These are phyloP conservation scores for Melanostoma scalare DNA, from an alignment of 2,888 invertebrate genomes.

Conservation along the genomic window DNA sequence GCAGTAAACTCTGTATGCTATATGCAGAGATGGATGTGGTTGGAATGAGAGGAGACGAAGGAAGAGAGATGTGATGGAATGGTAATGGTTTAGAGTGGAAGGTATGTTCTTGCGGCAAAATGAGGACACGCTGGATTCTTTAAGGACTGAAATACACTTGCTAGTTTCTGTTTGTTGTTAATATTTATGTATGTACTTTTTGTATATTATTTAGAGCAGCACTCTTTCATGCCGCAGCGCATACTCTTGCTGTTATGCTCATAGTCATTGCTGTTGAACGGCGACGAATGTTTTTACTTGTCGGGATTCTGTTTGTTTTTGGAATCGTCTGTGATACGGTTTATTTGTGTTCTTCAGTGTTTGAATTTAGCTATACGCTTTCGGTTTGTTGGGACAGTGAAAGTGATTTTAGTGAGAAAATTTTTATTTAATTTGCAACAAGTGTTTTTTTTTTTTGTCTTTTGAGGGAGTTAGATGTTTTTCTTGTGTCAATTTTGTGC, in stretches of 20 bases:
- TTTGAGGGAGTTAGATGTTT: not conserved
- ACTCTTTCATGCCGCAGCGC: slow-evolving; percentile 44
- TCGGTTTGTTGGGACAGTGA: slow-evolving; percentile 39
- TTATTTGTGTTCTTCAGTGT: slow-evolving; percentile 53
- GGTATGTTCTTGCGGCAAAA: slow-evolving; percentile 65
- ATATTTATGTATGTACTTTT: slow-evolving; percentile 5
- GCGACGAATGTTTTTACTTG: slow-evolving; percentile 11
- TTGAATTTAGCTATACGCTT: slow-evolving; percentile 39
- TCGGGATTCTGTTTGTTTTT: slow-evolving; percentile 42
- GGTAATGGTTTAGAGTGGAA: not conserved
- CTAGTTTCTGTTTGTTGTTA: slow-evolving; percentile 33
- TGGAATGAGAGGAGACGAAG: slow-evolving; percentile 11
- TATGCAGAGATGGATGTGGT: not conserved
- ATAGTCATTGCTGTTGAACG: slow-evolving; percentile 27
- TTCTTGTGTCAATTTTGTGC: not conserved
- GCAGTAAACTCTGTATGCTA: slow-evolving; percentile 11
- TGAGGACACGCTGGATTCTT: slow-evolving; percentile 56
- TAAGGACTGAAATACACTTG: slow-evolving; percentile 38
- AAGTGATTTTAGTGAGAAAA: slow-evolving; percentile 14
- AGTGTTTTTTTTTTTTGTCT: slow-evolving; percentile 41
- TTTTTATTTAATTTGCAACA: slow-evolving; percentile 63
- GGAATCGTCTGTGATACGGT: slow-evolving; percentile 35
- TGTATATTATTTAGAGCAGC: slow-evolving; percentile 23
- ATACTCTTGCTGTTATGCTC: slow-evolving; percentile 52
- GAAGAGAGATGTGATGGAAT: slow-evolving; percentile 1